A percentile compares a stretch with the other conserved stretches of the same genome.
Conservation (phyloP, 2,888 invertebrate species). For the Eremobia ochroleuca region DNA sequence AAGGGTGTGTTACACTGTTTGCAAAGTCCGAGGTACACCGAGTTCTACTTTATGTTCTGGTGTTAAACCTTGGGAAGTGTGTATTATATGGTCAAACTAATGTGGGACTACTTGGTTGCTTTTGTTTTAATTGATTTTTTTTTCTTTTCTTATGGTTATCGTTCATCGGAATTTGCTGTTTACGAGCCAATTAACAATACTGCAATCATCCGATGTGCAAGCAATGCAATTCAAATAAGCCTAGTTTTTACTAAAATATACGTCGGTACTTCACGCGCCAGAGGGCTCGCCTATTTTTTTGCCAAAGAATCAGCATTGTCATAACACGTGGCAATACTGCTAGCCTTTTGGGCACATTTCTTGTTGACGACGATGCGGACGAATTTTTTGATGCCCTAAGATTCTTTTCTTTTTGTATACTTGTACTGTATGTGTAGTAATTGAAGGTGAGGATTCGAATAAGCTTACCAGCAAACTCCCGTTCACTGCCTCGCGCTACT, state of each 20-base stretch:
- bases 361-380: not conserved
- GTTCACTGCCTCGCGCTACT: no score
- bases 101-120: not conserved
- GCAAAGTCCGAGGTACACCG: slow-evolving; percentile 41
- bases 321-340: not conserved
- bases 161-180: not conserved
- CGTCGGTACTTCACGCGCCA: not conserved
- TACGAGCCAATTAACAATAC: not conserved
- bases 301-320: not conserved
- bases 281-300: no score
- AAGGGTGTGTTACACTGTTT: slow-evolving; percentile 47
- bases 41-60: slow-evolving; percentile 44
- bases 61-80: slow-evolving; percentile 31
- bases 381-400: no score
- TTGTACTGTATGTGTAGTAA: no score
- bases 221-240: no score
- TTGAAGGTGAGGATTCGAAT: no score
- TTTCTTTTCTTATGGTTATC: no score
- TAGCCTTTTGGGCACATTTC: no score
- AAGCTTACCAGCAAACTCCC: no score
- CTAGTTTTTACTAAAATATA: not conserved
- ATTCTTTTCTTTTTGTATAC: no score
- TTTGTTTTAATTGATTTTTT: not conserved
- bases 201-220: no score
- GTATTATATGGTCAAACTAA: slow-evolving; percentile 31